Conservation (phyloP, 2,888 invertebrate genomes). For the Coelopa pilipes region DNA sequence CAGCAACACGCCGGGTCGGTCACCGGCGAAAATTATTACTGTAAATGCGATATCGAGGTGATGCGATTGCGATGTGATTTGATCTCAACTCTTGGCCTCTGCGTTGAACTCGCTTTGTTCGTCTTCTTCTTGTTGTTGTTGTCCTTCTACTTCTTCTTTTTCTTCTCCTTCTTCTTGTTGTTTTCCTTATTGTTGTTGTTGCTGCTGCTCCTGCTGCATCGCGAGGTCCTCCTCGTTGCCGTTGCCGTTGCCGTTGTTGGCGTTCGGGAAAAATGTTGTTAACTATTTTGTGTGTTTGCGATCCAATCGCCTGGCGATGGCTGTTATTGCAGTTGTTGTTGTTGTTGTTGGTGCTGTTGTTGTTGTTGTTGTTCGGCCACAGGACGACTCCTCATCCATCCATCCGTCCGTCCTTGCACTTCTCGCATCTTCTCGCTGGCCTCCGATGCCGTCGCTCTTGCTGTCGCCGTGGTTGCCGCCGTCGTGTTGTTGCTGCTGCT, state of each 20-base stretch:
- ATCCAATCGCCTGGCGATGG: slow-evolving; percentile 15
- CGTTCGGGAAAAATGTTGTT: slow-evolving; percentile 34
- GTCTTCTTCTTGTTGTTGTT: too few relatives aligned
- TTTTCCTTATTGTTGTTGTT: too few relatives aligned
- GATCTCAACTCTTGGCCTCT: slow-evolving; percentile 36
- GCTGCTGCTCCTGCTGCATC: background rate
- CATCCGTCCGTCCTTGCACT: too few relatives aligned
- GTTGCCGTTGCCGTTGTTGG: slow-evolving; percentile 1
- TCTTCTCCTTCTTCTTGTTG: too few relatives aligned
- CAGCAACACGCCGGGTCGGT: slow-evolving; percentile 12
- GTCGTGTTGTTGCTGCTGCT: background rate
- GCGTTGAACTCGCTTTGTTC: slow-evolving; percentile 23
- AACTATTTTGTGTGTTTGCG: slow-evolving; percentile 37
- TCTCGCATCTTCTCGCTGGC: too few relatives aligned
- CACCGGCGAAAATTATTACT: slow-evolving; percentile 21
- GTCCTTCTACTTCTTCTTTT: too few relatives aligned
- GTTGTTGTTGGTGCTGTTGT: too few relatives aligned
- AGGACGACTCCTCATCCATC: too few relatives aligned
- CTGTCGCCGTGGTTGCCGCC: background rate
- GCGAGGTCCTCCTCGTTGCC: too few relatives aligned
- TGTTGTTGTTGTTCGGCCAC: too few relatives aligned
- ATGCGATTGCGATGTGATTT: slow-evolving; percentile 34
- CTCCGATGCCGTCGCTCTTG: slow-evolving; percentile 29
- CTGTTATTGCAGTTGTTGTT: too few relatives aligned
- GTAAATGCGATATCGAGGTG: slow-evolving; percentile 31